Base-by-base conservation (phyloP, 2,888 invertebrate species). In the Macaria liturata region DNA sequence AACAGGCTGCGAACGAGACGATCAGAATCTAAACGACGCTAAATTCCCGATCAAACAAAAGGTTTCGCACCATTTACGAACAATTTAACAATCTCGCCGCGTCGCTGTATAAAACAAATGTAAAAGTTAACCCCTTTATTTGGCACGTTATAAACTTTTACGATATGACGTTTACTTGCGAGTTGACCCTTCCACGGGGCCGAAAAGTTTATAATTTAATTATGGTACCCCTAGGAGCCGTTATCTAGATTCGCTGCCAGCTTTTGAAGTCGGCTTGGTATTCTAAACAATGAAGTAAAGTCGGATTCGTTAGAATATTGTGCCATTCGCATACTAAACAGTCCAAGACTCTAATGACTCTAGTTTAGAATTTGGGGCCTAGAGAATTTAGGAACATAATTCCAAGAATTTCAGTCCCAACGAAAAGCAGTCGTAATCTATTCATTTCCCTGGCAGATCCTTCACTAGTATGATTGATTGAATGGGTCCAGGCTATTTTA, bases 141-240 rank as follows among this genome's bases (percentile, higher is more conserved):
- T 87, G 81, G 84, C 87, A 86, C 87, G 84, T 81, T 81, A 81
- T 91, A 91, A 91, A 91, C 80, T 90, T 91, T 91, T 90, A 91
- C 80, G 88, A 87, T 80, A 83, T 74, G 75, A 78, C 88, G 83
- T 89, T 90, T 87, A 84, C 84, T 87, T 85, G 81, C 77, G 78
- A 86, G 85, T 88, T 90, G 90, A 90, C 90, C 91, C 91, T 84
- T 80, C 75, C 64, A 61, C 66, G 64, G 65, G 70, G 69, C 74
- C 67, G 75, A 73, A 76, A 86, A 90, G 80, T 91, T 89, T 91
- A 89, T 91, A 91, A 91, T 91, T 91, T 90, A 91, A 91, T 91
- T 91, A 91, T 79, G 82, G 84, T 87, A 73, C 91, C 89, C 91
- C 70, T 64, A 80, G 85, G 90, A 81, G 76, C 66, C 79, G 83